phyloP scores from a whole-genome alignment of 1,140 invertebrate genomes.

The Cherax destructor region DNA sequence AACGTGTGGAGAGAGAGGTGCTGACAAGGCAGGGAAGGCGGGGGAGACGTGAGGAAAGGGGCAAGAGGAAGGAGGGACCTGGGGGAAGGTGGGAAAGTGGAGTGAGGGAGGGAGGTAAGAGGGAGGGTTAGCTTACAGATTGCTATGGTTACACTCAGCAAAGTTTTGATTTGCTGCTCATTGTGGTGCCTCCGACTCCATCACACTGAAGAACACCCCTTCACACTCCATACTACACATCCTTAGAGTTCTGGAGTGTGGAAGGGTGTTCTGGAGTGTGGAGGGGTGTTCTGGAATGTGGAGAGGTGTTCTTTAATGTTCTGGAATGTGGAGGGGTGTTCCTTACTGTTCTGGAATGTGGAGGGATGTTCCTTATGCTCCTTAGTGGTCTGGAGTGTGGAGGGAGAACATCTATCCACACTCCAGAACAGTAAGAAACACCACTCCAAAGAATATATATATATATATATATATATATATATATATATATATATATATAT shows the following conservation, averaged over 20 bases:
- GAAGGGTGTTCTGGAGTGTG: too few relatives aligned
- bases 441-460: background rate
- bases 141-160: conserved; percentile 13
- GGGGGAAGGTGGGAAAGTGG: conserved; percentile 1
- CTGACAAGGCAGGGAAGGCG: background rate
- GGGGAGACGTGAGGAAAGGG: background rate
- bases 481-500: too few relatives aligned
- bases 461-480: too few relatives aligned
- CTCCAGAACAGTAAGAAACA: background rate
- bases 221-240: background rate
- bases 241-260: background rate
- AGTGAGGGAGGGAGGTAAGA: conserved; percentile 9
- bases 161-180: conserved; percentile 26
- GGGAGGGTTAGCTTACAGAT: background rate
- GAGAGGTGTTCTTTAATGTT: too few relatives aligned
- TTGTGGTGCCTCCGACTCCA: background rate
- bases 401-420: background rate
- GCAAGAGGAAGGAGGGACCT: background rate
- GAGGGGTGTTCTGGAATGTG: too few relatives aligned
- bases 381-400: too few relatives aligned
- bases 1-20: too few relatives aligned
- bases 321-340: too few relatives aligned
- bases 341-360: too few relatives aligned
- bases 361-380: too few relatives aligned
- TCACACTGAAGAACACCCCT: background rate